Base-by-base conservation (phyloP, 2,113 vertebrate species). In the Neoarius graeffei region DNA sequence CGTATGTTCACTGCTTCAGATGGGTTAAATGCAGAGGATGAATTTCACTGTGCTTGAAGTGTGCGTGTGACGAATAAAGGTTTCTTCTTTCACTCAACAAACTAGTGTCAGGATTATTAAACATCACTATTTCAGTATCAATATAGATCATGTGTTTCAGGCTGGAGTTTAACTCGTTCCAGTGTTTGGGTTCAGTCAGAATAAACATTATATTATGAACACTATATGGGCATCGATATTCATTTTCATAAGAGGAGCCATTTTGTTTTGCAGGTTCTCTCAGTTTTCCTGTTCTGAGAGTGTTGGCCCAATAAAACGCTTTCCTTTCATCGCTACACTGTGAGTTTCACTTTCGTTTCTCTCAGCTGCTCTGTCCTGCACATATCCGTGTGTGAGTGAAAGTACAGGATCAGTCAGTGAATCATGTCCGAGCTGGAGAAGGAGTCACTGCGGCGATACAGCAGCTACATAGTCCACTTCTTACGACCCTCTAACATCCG, bases 401-500 rank as follows among this genome's bases (percentile, higher is more conserved):
- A n/a, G 17, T 0, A 7, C 76, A 27, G 42, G 8, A 19, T 74
- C 35, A 35, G 5, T 4, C 19, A 15, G 64, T 64, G 3, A 73
- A 85, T 57, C 20, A 92, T 92, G 92, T 90, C 83, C 30, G 88
- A 91, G 17, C 0, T 10, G 20, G 90, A 92, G 56, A 92, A 91
- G 42, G 30, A 82, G 50, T 84, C 87, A 3, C 67, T 93, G 13
- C 80, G 59, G 25, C 54, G 1, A 0, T 91, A 4, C 17, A 57
- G 35, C 4, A 1, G 4, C 1, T 88, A 92, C 35, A 86, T 93
- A 20, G 8, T 23, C 1, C 27, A 57, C 1, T 71, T 86, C 60
- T 57, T 93, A 30, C 90, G 90, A 13, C 92, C 92, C 7, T 91
- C 91, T 5, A 80, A 91, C 57, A 88, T 93, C 30, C 89, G 62